Conservation (phyloP, 2,113 vertebrate species). For the Microcebus murinus region DNA sequence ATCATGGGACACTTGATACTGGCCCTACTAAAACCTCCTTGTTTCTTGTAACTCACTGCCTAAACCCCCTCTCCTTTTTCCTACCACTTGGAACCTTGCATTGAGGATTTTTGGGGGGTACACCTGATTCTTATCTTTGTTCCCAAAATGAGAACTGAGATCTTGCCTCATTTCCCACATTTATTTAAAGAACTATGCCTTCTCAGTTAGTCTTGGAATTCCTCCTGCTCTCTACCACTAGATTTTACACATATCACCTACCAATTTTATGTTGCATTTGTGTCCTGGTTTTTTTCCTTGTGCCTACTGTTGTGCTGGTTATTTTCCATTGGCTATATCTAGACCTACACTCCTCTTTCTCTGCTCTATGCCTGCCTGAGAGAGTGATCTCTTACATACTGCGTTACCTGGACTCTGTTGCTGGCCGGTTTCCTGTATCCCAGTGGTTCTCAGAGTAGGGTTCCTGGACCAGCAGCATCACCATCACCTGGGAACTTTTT, state of each 20-base stretch:
- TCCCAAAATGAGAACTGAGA: background rate
- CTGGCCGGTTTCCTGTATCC: background rate
- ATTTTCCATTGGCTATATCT: background rate
- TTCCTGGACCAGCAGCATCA: background rate
- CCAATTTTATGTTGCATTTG: background rate
- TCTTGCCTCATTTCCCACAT: background rate
- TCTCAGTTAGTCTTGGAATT: background rate
- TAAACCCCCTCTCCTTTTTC: background rate
- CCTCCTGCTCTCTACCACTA: background rate
- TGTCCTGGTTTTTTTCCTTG: background rate
- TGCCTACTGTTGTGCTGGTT: background rate
- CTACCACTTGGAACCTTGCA: no score
- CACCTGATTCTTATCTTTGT: background rate
- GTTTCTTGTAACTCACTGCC: background rate
- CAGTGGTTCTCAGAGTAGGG: background rate
- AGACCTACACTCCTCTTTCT: background rate
- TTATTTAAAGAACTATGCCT: background rate
- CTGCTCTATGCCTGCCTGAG: background rate
- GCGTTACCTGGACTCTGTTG: background rate
- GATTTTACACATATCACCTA: background rate
- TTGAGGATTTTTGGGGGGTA: background rate
- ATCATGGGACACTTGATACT: background rate
- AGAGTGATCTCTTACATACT: rapidly evolving
- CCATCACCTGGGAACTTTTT: background rate
- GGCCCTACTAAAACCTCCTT: background rate